These are phyloP conservation scores for Trogon melanurus DNA, from an alignment of 2,113 vertebrate species.

Conservation along the genomic window DNA sequence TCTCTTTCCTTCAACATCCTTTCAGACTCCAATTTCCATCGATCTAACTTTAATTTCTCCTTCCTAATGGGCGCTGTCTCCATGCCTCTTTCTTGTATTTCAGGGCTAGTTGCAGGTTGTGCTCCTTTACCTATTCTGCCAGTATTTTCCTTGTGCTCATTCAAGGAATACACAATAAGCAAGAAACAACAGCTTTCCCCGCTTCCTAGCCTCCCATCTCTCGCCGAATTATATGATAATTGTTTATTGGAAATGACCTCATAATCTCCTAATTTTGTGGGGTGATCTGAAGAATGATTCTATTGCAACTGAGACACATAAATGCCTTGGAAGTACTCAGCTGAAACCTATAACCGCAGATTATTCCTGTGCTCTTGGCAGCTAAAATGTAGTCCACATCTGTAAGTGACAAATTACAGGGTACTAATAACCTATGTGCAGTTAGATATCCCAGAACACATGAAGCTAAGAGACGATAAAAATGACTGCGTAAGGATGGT, in stretches of 20 bases:
- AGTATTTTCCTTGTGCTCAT: background rate
- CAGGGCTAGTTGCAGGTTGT: background rate
- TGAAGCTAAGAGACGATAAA: background rate
- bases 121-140: background rate
- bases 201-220: fast-evolving
- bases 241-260: background rate
- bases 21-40: background rate
- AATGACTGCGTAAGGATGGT: background rate
- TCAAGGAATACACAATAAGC: background rate
- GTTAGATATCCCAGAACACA: background rate
- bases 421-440: background rate
- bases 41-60: background rate
- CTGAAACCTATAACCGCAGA: background rate
- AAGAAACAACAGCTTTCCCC: background rate
- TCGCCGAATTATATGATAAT: background rate
- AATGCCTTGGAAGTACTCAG: background rate
- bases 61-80: background rate
- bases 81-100: background rate
- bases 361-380: background rate
- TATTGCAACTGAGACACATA: background rate
- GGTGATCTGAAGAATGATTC: conserved; percentile 10
- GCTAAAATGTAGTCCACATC: background rate
- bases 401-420: background rate
- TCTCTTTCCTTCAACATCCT: background rate
- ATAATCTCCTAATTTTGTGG: background rate